Base-by-base conservation (phyloP, 2,113 vertebrate genomes). In the Microcebus murinus region DNA sequence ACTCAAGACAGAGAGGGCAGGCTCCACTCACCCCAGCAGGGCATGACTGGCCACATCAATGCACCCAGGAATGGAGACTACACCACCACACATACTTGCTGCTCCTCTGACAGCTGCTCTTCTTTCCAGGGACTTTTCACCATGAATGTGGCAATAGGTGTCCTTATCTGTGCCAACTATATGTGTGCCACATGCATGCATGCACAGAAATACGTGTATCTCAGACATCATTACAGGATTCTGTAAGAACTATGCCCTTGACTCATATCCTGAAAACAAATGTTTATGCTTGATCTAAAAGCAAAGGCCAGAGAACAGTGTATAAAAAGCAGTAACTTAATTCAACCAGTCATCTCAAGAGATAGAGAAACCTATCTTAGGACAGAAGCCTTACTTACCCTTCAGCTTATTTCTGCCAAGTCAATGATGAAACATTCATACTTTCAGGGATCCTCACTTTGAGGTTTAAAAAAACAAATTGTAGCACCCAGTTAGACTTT, bases 191-290 rank as follows among this genome's bases (percentile, higher is more conserved):
- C 29, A 11, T 15, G 25, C 27, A 9, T 39, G 27, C 29, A 9
- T 85, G 36, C 67, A 71, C 20, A 74, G 29, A 57, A 80, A 27
- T 42, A 34, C 11, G 6, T n/a, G 25, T 5, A 55, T 4, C 21
- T 42, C 87, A 57, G 39, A 76, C 7, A 1, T 27, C 25, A 23
- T 15, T 50, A 81, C 13, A 63, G 3, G 2, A n/a, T 20, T 61
- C 18, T 84, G 18, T 36, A 63, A 52, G 84, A 71, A 42, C 59
- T 20, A 45, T 21, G 34, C 21, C 42, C 85, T 68, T 68, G 48
- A 79, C 27, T 85, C 18, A 20, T 13, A 71, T 74, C 79, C 92
- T 83, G 55, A 89, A 95, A 93, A 68, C 61, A 89, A 87, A 90
- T 31, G 23, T 42, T 87, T 73, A 80, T 55, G 42, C 21, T 95